Conservation (phyloP, 1,140 invertebrate genomes). For the Eueides isabella region DNA sequence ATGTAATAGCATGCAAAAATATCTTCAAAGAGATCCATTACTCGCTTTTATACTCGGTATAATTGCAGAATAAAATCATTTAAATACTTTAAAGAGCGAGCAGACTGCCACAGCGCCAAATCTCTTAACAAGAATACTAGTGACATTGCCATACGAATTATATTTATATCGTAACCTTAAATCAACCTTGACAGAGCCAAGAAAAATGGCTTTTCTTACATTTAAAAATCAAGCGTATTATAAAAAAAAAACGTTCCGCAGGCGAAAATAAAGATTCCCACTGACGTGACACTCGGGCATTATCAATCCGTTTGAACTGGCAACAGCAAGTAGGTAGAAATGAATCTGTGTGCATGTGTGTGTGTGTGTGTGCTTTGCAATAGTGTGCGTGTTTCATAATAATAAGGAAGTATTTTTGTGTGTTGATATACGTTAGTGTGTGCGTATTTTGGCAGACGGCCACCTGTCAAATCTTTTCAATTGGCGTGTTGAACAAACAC, state of each 20-base stretch:
- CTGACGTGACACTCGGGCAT: slow-evolving; percentile 71
- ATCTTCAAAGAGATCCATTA: slow-evolving; percentile 13
- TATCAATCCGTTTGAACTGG: slow-evolving; percentile 78
- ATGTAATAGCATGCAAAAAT: slow-evolving; percentile 14
- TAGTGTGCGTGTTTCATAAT: slow-evolving; percentile 29
- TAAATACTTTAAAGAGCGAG: slow-evolving; percentile 4
- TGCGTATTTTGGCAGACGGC: slow-evolving; percentile 46
- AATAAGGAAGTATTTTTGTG: slow-evolving; percentile 6
- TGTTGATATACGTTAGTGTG: slow-evolving; percentile 30
- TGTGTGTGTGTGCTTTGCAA: neutral
- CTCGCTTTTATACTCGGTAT: neutral
- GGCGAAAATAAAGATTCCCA: slow-evolving; percentile 70
- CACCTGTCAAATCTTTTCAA: slow-evolving; percentile 25
- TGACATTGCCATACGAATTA: slow-evolving; percentile 55
- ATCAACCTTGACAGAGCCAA: slow-evolving; percentile 80
- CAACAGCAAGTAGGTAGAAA: slow-evolving; percentile 57
- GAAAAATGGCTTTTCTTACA: slow-evolving; percentile 69
- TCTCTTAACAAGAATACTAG: slow-evolving; percentile 51
- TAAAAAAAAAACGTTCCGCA: slow-evolving; percentile 48
- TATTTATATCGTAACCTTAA: slow-evolving; percentile 79
- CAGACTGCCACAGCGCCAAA: slow-evolving; percentile 34
- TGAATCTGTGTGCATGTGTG: slow-evolving; percentile 36
- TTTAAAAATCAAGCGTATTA: slow-evolving; percentile 68
- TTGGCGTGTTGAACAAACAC: slow-evolving; percentile 41
- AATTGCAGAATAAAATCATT: slow-evolving; percentile 10